Evolutionary conservation across 2,797 vertebrate genomes (phyloP), one percentile per base, ranked within the genome.

Genomic region (Anguilla pacifica): DNA sequence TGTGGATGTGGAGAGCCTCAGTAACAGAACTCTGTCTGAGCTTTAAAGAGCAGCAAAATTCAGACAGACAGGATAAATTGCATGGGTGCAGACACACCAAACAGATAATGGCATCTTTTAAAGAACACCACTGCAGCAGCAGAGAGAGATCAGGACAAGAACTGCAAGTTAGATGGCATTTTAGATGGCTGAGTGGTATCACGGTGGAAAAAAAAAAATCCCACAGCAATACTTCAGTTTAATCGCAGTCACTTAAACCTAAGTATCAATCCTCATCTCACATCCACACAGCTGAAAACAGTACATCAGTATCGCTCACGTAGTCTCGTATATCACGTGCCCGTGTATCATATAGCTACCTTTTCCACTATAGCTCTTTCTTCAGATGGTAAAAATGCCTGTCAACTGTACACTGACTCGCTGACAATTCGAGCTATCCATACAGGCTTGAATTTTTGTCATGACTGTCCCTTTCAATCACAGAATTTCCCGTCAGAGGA

Each of bases 201-300:
- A 49, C 19, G 22, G 35, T 46, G 74, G 46, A 46, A 10, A 17
- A 77, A 77, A 72, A 82, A 51, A 46, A 81, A 46, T 51, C 43
- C 79, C 6, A 15, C 46, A 11, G 25, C 46, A 82, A 51, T 82
- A 82, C 46, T 82, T 82, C 46, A 82, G 22, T 51, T 49, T n/a
- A 82, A 82, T 49, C 79, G 46, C 22, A 70, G 79, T 49, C 79
- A 9, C 79, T 82, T 82, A 82, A 43, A 79, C 46, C 74, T 43
- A 79, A 79, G 35, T 51, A 82, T 49, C 79, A 49, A 82, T 51
- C 79, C 22, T 82, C 22, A 51, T 82, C 79, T 82, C 46, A 25
- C 22, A 51, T 51, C 79, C 22, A n/a, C 79, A 49, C 46, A 82
- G 79, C 17, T n/a, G 43, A 46, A 82, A 82, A 82, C 79, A 51